Evolutionary conservation across 2,113 vertebrate genomes (phyloP), one percentile per base, ranked within the genome.

Genomic region (Nanger granti): DNA sequence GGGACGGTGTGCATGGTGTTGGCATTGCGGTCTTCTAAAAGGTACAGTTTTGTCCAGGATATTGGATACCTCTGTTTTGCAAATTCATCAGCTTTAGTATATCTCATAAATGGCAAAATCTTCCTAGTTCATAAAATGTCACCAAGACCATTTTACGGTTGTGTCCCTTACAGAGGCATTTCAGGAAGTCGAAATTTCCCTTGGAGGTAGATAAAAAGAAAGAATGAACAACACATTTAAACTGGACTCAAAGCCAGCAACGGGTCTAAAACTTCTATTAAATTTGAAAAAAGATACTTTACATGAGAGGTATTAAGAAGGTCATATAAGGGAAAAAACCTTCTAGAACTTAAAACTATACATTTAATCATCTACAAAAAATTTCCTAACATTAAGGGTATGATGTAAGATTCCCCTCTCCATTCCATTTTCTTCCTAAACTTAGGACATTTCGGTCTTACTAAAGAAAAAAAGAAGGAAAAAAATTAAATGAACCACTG

Each of bases 1-100:
- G 11, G 0, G 52, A 14, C 3, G 4, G 37, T n/a, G 57, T 18
- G 79, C 4, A 8, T 3, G 0, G 2, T 1, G 7, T 0, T 3
- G 66, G 54, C 84, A 14, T 1, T 2, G 7, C 7, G n/a, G 14
- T 1, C 17, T 82, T 41, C 73, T 15, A 7, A 13, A 34, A 2
- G 1, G 82, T 0, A 44, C 1, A 10, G 10, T 26, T 29, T 31
- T 28, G 28, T 8, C 34, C 80, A 14, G 12, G 49, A 69, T 15
- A 17, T 8, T 24, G 11, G 13, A 24, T 12, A 2, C 85, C 47
- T 89, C 85, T 18, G 1, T 20, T 69, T 5, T 57, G 18, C 20
- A 94, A 52, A 24, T n/a, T 60, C 49, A 52, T 76, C 13, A 4
- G 55, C 7, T 57, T 52, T 22, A 20, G 26, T 2, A n/a, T 59